phyloP scores from a whole-genome alignment of 2,888 invertebrate species.

The Aromia moschata region DNA sequence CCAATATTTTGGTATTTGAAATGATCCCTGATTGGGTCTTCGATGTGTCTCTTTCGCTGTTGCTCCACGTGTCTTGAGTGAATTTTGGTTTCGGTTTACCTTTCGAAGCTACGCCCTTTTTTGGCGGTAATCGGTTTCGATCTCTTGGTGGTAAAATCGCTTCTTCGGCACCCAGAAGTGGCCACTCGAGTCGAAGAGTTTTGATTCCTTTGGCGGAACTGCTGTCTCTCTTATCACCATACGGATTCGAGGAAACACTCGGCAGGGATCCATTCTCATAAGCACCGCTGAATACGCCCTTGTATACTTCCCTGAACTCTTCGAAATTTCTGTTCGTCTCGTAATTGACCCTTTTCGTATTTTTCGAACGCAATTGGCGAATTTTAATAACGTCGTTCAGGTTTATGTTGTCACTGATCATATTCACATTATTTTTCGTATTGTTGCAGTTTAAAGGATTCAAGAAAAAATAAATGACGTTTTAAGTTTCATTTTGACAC shows the following conservation, averaged over 20 bases:
- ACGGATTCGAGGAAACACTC: not conserved
- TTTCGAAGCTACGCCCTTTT: not conserved
- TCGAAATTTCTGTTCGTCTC: slow-evolving; percentile 26
- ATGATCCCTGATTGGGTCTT: not conserved
- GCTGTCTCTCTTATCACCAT: not conserved
- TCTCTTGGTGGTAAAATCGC: slow-evolving; percentile 30
- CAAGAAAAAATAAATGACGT: slow-evolving; percentile 19
- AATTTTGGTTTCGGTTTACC: not conserved
- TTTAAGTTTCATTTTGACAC: slow-evolving; percentile 31
- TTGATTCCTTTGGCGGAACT: slow-evolving; percentile 30
- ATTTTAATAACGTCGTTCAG: slow-evolving; percentile 6
- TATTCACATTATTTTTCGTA: slow-evolving; percentile 7
- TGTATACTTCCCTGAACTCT: slow-evolving; percentile 34
- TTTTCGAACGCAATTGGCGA: slow-evolving; percentile 6
- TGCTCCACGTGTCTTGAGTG: not conserved
- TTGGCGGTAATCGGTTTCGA: not conserved
- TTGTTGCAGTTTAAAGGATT: not conserved
- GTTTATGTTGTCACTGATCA: slow-evolving; percentile 2
- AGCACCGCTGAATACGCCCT: slow-evolving; percentile 11
- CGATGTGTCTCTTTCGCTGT: not conserved
- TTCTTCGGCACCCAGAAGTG: slow-evolving; percentile 30
- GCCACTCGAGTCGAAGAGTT: slow-evolving; percentile 36
- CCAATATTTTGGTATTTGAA: not conserved
- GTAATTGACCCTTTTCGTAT: not conserved
- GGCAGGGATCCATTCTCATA: not conserved